Conservation (phyloP, 2,797 vertebrate genomes). For the Eidolon dupreanum region DNA sequence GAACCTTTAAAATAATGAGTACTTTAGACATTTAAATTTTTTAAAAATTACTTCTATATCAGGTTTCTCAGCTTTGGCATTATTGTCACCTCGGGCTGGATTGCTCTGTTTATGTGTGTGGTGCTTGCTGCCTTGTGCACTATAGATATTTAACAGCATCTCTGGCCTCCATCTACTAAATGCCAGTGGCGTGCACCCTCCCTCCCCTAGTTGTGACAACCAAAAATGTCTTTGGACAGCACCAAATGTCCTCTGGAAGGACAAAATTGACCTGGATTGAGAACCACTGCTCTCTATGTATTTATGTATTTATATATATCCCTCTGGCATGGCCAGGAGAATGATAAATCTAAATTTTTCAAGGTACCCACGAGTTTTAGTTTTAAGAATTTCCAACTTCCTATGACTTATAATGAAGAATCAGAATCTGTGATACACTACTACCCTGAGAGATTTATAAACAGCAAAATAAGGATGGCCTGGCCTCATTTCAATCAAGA, state of each 20-base stretch:
- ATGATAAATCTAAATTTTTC: background rate
- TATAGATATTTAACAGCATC: background rate
- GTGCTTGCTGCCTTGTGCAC: fast-evolving
- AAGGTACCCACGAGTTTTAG: background rate
- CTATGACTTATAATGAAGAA: background rate
- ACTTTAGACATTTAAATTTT: background rate
- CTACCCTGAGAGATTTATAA: background rate
- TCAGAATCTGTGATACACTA: background rate
- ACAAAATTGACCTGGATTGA: background rate
- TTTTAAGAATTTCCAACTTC: conserved; percentile 34
- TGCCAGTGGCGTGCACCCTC: background rate
- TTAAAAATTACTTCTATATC: background rate
- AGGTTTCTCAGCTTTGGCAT: background rate
- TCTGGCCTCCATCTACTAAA: background rate
- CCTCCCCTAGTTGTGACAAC: background rate
- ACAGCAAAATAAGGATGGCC: background rate
- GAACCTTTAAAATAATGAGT: conserved; percentile 13
- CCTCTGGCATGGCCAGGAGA: background rate
- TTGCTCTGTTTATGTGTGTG: fast-evolving
- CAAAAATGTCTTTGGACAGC: background rate
- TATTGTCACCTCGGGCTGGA: background rate
- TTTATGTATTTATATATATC: background rate
- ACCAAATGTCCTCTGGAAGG: background rate
- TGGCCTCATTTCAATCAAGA: background rate
- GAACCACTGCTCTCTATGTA: background rate